A percentile compares a stretch with the other conserved stretches of the same genome.
Evolutionary conservation across 1,140 invertebrate species (phyloP).

Genomic region (Polyergus mexicanus): DNA sequence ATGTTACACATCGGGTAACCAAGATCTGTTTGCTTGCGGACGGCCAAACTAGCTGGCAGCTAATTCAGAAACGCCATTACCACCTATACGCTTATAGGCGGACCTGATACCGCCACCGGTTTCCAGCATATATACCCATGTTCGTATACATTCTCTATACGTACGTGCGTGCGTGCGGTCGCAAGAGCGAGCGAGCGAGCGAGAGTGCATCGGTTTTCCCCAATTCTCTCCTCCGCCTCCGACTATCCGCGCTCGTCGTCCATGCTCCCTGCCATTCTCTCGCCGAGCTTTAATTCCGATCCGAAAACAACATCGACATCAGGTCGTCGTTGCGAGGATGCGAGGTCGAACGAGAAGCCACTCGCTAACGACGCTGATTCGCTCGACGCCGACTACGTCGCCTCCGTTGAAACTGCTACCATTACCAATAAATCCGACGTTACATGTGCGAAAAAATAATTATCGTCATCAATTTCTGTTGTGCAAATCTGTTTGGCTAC

Average conservation of each 20-base stretch:
- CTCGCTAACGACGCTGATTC: conserved; percentile 51
- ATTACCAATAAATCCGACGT: neutral
- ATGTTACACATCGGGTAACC: conserved; percentile 86
- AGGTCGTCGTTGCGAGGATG: conserved; percentile 41
- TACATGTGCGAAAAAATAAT: neutral
- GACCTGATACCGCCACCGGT: conserved; percentile 64
- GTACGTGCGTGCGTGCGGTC: neutral
- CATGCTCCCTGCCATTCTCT: conserved; percentile 10
- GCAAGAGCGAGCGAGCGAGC: neutral
- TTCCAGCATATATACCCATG: conserved; percentile 27
- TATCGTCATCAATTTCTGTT: too few relatives aligned
- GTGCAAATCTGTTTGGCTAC: neutral
- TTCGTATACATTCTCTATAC: neutral
- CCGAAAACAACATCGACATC: conserved; percentile 63
- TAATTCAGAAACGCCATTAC: conserved; percentile 86
- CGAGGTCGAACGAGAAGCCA: conserved; percentile 44
- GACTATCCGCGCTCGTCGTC: conserved; percentile 6
- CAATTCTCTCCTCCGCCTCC: conserved; percentile 14
- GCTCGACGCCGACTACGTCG: conserved; percentile 37
- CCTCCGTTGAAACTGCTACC: conserved; percentile 18
- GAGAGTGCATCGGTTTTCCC: conserved; percentile 30
- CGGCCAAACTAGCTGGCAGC: conserved; percentile 85
- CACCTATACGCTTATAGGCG: conserved; percentile 82
- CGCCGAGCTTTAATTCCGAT: conserved; percentile 61
- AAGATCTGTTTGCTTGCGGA: conserved; percentile 86